These are phyloP conservation scores for Podarcis muralis DNA, from an alignment of 2,113 vertebrate species.

Conservation along the genomic window DNA sequence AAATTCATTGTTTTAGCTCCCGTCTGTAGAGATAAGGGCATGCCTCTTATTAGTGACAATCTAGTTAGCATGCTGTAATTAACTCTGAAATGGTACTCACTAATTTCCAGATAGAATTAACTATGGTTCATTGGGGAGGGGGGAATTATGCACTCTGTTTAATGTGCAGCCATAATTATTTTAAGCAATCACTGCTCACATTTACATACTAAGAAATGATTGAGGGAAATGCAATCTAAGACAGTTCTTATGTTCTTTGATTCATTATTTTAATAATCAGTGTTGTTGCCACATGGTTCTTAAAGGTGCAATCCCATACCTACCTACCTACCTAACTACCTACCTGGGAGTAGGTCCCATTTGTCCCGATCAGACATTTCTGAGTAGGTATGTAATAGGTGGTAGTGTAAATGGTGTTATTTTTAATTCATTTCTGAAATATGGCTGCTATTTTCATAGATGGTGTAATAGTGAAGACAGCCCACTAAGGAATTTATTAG, in stretches of 20 bases:
- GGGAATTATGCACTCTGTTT: constrained; percentile 62
- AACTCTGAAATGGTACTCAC: constrained; percentile 68
- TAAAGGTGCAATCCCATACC: no score
- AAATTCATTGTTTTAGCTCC: constrained; percentile 45
- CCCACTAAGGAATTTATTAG: constrained; percentile 40
- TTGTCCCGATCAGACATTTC: no score
- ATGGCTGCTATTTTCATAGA: constrained; percentile 1
- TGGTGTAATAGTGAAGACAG: background rate
- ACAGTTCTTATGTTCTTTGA: constrained; percentile 51
- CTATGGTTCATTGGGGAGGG: constrained; percentile 53
- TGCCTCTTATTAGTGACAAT: constrained; percentile 59
- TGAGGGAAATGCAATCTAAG: constrained; percentile 63
- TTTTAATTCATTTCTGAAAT: background rate
- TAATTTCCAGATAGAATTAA: constrained; percentile 76
- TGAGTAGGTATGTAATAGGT: no score
- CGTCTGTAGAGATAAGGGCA: constrained; percentile 29
- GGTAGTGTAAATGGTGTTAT: background rate
- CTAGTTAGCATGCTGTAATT: constrained; percentile 64
- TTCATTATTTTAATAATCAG: constrained; percentile 51
- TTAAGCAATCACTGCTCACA: constrained; percentile 71
- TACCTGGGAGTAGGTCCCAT: background rate
- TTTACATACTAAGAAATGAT: constrained; percentile 67
- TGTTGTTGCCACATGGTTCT: background rate
- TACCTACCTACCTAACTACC: background rate
- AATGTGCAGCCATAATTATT: constrained; percentile 75